Evolutionary conservation across 2,888 invertebrate species (phyloP).

Genomic region (Drosophila buzzatii): DNA sequence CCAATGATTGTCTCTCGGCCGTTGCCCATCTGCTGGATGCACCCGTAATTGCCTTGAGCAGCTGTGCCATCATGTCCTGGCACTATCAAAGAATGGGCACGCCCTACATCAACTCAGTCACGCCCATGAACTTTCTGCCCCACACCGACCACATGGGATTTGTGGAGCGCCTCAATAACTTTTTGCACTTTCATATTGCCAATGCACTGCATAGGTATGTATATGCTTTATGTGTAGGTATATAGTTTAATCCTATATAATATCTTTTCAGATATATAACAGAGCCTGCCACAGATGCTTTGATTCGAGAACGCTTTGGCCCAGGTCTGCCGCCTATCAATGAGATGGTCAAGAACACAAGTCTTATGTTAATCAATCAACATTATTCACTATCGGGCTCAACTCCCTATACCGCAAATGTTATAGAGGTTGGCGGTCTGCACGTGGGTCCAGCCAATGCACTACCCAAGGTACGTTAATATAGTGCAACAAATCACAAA

Average conservation of each 20-base stretch:
- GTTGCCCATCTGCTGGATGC: slow-evolving; percentile 88
- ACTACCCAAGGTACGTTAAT: slow-evolving; percentile 69
- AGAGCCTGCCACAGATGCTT: slow-evolving; percentile 82
- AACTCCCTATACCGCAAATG: slow-evolving; percentile 84
- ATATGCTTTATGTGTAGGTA: not conserved
- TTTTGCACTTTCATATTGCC: slow-evolving; percentile 65
- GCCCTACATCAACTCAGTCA: slow-evolving; percentile 87
- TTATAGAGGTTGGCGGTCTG: slow-evolving; percentile 87
- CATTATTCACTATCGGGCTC: slow-evolving; percentile 86
- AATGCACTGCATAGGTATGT: slow-evolving; percentile 74
- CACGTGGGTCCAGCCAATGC: slow-evolving; percentile 81
- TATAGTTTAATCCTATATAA: not conserved
- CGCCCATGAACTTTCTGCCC: slow-evolving; percentile 86
- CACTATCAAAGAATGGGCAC: slow-evolving; percentile 86
- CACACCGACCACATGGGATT: slow-evolving; percentile 85
- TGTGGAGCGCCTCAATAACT: slow-evolving; percentile 85
- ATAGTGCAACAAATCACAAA: not conserved
- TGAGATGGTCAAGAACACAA: slow-evolving; percentile 83
- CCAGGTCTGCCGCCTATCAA: slow-evolving; percentile 85
- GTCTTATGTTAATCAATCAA: slow-evolving; percentile 85
- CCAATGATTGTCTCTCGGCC: slow-evolving; percentile 89
- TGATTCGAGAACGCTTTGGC: slow-evolving; percentile 85
- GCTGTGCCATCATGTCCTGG: slow-evolving; percentile 88
- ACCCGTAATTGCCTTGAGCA: slow-evolving; percentile 87
- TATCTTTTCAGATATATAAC: slow-evolving; percentile 63